Evolutionary conservation across 2,888 invertebrate genomes (phyloP).

Genomic region (Melipona beecheii): DNA sequence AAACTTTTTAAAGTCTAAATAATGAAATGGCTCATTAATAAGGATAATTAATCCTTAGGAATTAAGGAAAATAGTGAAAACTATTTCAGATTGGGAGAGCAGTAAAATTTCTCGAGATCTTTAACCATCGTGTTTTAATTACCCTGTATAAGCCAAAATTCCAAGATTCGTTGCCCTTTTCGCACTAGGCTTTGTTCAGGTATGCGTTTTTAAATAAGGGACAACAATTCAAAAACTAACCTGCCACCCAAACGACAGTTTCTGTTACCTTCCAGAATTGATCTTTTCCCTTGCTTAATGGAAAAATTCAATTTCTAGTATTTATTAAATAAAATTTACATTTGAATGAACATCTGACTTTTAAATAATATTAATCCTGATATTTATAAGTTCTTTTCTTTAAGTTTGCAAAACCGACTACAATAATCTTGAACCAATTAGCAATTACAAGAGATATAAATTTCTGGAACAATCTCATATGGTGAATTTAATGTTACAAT

Average conservation of each 20-base stretch:
- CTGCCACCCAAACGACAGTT: background rate
- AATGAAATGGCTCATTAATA: background rate
- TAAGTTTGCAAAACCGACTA: too few relatives aligned
- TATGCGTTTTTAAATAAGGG: background rate
- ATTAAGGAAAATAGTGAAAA: background rate
- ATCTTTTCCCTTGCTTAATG: background rate
- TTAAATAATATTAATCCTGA: background rate
- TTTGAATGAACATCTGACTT: background rate
- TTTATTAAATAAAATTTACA: background rate
- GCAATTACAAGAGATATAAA: background rate
- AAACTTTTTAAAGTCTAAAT: background rate
- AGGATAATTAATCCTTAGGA: background rate
- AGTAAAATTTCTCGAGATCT: background rate
- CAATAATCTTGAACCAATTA: background rate
- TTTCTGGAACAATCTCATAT: background rate
- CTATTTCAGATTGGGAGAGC: background rate
- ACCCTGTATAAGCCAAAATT: constrained; percentile 24
- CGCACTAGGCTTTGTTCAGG: background rate
- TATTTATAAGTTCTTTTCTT: background rate
- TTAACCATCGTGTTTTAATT: constrained; percentile 12
- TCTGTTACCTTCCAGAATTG: background rate
- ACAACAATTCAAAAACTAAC: background rate
- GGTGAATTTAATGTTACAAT: background rate
- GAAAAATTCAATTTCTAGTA: background rate
- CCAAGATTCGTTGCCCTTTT: constrained; percentile 33